Base-by-base conservation (phyloP, 2,797 vertebrate genomes). In the Gymnodraco acuticeps region DNA sequence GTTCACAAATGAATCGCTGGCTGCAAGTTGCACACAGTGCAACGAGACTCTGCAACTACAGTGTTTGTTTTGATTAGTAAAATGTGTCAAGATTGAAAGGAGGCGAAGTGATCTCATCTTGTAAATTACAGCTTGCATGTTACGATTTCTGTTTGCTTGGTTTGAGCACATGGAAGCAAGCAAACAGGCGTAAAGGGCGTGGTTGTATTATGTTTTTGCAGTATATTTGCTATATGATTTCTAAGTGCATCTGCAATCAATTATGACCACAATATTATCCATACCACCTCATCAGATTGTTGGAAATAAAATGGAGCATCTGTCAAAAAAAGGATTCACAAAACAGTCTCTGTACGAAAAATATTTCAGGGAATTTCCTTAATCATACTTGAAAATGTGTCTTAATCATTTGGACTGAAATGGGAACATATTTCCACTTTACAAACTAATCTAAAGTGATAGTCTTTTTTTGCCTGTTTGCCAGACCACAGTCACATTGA, bases 231-330 rank as follows among this genome's bases (percentile, higher is more conserved):
- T 70, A 48, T 55, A 23, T 71, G 38, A 69, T 17, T 3, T 31
- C 31, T 45, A 45, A 79, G 73, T 70, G 50, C 53, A 74, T 77
- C 43, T 73, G 10, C 23, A 74, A 33, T 16, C 38, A 66, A 23
- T 53, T 33, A 53, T 43, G 23, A 51, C 33, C 23, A 15, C 38
- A 23, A 6, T 46, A 33, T 71, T 20, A 23, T 41, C 4, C 1
- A 72, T 50, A 17, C 20, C 38, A 33, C 23, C 33, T 38, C 33
- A 38, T 38, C 33, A 58, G 60, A 56, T 31, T 41, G 15, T 16
- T 63, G 7, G 2, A 48, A n/a, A 50, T 52, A 13, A 59, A 75
- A 66, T 41, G 16, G 51, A 45, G 46, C 13, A 61, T 54, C 19
- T 19, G 33, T 38, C 33, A 38, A 38, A 38, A 27, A 38, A 38